Base-by-base conservation (phyloP, 2,797 vertebrate genomes). In the Podarcis siculus region DNA sequence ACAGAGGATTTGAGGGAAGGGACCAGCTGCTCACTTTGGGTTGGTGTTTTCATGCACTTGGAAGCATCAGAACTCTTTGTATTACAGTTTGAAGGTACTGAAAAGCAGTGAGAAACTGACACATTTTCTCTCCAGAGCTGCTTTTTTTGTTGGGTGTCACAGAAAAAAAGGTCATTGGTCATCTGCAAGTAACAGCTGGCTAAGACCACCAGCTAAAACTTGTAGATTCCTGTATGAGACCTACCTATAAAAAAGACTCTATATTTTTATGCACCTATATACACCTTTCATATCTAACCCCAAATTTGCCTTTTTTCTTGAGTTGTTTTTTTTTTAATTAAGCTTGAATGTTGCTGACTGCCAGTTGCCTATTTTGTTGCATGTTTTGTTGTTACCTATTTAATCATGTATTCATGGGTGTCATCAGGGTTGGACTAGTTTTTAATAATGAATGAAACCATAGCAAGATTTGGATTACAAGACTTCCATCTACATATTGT, bases 381-480 rank as follows among this genome's bases (percentile, higher is more conserved):
- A 21, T 42, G 80, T 67, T 82, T 42, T 66, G 19, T 12, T 25
- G 23, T 39, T 76, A 39, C 3, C 37, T 76, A 25, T 23, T 39
- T 76, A 76, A 76, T 76, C 21, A 23, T 39, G 23, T 39, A 19
- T 79, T 79, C 75, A 42, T 84, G 21, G 42, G 82, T 78, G 2
- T 86, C 17, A 35, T 10, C 17, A 13, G 45, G 35, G 37, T 67
- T 45, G 30, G n/a, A 81, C 55, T 66, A 3, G 2, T 61, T 0
- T 0, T 0, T 0, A 13, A 10, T 83, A 73, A 85, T 45, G 86
- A 1, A 32, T 86, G 3, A 69, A 87, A 8, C 0, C 73, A 21
- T 75, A 32, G 7, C 19, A 55, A 58, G 42, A 15, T 30, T n/a
- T 83, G 17, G 66, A 83, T 10, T 64, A 37, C 19, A 8, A 82